Evolutionary conservation across 2,888 invertebrate genomes (phyloP).

Genomic region (Cheilosia soror): DNA sequence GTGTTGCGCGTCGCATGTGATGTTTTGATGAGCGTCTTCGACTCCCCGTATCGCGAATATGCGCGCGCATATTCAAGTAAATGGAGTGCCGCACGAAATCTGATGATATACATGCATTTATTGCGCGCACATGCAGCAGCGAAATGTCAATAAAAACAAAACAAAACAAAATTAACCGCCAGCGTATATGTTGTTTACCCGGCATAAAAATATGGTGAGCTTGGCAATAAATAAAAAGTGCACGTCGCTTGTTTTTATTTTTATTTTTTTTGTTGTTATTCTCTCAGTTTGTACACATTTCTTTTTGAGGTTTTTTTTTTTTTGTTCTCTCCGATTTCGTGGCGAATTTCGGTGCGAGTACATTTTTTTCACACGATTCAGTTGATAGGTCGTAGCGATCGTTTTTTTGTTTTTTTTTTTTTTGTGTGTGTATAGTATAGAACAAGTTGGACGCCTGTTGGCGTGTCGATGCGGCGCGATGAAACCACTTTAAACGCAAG

Average conservation of each 20-base stretch:
- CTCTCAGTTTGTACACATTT: slow-evolving; percentile 45
- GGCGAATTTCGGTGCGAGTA: slow-evolving; percentile 53
- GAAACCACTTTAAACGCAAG: slow-evolving; percentile 57
- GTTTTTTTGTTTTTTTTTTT: slow-evolving; percentile 17
- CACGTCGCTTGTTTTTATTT: slow-evolving; percentile 30
- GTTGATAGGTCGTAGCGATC: slow-evolving; percentile 51
- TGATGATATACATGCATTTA: slow-evolving; percentile 54
- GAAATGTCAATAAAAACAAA: slow-evolving; percentile 47
- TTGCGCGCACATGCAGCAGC: slow-evolving; percentile 67
- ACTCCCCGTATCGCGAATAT: not conserved
- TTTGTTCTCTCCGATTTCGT: slow-evolving; percentile 19
- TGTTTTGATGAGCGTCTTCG: slow-evolving; percentile 18
- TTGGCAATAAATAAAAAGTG: slow-evolving; percentile 46
- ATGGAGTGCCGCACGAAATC: slow-evolving; percentile 60
- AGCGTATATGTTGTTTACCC: slow-evolving; percentile 53
- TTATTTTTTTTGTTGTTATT: slow-evolving; percentile 15
- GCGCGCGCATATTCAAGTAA: slow-evolving; percentile 42
- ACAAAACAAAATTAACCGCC: slow-evolving; percentile 25
- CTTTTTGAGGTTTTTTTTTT: slow-evolving; percentile 14
- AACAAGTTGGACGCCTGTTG: slow-evolving; percentile 51
- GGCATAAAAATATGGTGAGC: slow-evolving; percentile 59
- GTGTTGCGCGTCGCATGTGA: slow-evolving; percentile 67
- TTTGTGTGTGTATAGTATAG: slow-evolving; percentile 17
- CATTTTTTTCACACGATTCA: slow-evolving; percentile 70
- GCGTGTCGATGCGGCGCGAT: slow-evolving; percentile 43